A percentile compares a stretch with the other conserved stretches of the same genome.
Evolutionary conservation across 2,113 vertebrate species (phyloP).

Genomic region (Nannobrachium achirus): DNA sequence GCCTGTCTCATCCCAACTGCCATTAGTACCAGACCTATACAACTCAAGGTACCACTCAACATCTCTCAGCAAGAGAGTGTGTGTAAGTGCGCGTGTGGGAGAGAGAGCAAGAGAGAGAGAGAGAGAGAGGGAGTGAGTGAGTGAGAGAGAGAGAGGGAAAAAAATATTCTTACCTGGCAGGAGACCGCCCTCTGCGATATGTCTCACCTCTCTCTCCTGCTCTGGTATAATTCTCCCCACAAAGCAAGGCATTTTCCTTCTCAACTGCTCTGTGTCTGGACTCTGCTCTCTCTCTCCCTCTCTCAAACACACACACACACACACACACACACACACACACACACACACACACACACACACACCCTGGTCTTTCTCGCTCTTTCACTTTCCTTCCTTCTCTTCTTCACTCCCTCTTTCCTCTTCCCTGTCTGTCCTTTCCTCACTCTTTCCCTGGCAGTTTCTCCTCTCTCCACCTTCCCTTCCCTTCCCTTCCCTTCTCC

Average conservation of each 20-base stretch:
- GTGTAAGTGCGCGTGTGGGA: neutral
- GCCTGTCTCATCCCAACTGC: conserved; percentile 70
- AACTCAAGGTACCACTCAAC: conserved; percentile 60
- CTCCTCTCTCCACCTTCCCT: conserved; percentile 45
- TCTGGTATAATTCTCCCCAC: conserved; percentile 83
- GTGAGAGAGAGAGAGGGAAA: conserved; percentile 4
- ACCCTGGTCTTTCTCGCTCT: conserved; percentile 59
- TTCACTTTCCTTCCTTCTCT: conserved; percentile 37
- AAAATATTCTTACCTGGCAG: conserved; percentile 79
- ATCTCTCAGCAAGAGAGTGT: conserved; percentile 12
- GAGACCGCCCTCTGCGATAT: conserved; percentile 78
- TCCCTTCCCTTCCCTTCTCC: conserved; percentile 50
- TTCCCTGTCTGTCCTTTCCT: conserved; percentile 6
- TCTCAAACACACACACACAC: conserved; percentile 18
- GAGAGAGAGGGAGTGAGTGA: neutral
- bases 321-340: conserved; percentile 65
- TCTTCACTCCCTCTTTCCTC: conserved; percentile 33
- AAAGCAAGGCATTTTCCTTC: conserved; percentile 85
- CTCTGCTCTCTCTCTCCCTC: conserved; percentile 57
- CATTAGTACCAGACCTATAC: conserved; percentile 69
- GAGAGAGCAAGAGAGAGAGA: conserved; percentile 5
- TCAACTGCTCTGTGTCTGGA: conserved; percentile 73
- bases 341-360: conserved; percentile 54
- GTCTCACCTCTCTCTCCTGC: conserved; percentile 82
- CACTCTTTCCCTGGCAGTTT: no score